Conservation (phyloP, 2,888 invertebrate species). For the Brachyptera putata region DNA sequence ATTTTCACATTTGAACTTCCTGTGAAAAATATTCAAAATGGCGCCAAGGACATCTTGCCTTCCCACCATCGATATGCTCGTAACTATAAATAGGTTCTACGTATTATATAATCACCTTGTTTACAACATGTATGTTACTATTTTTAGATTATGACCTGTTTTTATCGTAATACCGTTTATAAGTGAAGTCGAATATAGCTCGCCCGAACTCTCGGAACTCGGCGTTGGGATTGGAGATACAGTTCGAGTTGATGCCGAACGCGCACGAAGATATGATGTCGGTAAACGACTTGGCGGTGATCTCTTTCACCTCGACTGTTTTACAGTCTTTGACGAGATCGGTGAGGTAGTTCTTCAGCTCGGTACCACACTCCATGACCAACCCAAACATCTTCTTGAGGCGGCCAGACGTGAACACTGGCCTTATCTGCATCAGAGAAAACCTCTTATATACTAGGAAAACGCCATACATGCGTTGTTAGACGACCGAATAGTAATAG, state of each 20-base stretch:
- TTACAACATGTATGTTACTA: too few relatives aligned
- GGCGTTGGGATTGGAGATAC: slow-evolving; percentile 19
- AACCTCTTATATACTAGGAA: too few relatives aligned
- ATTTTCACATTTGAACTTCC: too few relatives aligned
- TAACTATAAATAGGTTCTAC: too few relatives aligned
- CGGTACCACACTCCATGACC: slow-evolving; percentile 30
- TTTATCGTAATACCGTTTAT: neutral
- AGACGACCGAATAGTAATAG: too few relatives aligned
- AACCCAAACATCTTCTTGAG: slow-evolving; percentile 38
- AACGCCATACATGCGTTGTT: too few relatives aligned
- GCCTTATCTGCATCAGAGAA: slow-evolving; percentile 22
- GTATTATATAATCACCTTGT: too few relatives aligned
- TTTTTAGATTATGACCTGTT: too few relatives aligned
- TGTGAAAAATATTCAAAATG: too few relatives aligned
- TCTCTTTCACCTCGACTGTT: slow-evolving; percentile 23
- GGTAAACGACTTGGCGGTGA: slow-evolving; percentile 21
- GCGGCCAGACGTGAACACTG: slow-evolving; percentile 41
- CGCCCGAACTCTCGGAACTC: slow-evolving; percentile 23
- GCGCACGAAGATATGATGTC: slow-evolving; percentile 25
- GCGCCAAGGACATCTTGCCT: too few relatives aligned
- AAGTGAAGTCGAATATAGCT: neutral
- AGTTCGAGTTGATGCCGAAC: slow-evolving; percentile 22
- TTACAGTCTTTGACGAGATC: neutral
- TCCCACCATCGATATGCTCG: too few relatives aligned
- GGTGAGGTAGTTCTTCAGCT: slow-evolving; percentile 15